These are phyloP conservation scores for Lapara coniferarum DNA, from an alignment of 2,888 invertebrate genomes.

Conservation along the genomic window DNA sequence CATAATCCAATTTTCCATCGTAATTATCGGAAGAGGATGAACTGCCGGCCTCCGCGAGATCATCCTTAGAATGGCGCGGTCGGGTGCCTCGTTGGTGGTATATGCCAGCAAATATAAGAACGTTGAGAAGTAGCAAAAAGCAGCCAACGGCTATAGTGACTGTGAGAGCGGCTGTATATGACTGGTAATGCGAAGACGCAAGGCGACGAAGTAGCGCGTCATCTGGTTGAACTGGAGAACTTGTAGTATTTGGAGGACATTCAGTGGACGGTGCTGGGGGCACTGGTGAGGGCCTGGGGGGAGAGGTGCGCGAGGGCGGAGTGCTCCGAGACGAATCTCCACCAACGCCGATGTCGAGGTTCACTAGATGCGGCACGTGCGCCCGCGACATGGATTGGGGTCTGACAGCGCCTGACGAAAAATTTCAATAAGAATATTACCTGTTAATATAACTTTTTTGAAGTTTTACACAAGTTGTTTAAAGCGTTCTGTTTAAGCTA, in stretches of 20 bases:
- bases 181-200: slow-evolving; percentile 93
- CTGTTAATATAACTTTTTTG: too few species aligned
- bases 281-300: slow-evolving; percentile 66
- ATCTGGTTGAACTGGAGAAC: slow-evolving; percentile 78
- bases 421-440: not conserved
- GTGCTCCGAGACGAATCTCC: slow-evolving; percentile 59
- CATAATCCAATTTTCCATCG: slow-evolving; percentile 83
- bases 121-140: slow-evolving; percentile 90
- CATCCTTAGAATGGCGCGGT: slow-evolving; percentile 90
- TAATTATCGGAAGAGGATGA: slow-evolving; percentile 87
- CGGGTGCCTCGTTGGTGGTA: slow-evolving; percentile 91
- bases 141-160: slow-evolving; percentile 95
- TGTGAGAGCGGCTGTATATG: slow-evolving; percentile 93
- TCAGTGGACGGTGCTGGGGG: slow-evolving; percentile 86
- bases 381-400: slow-evolving; percentile 88
- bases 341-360: slow-evolving; percentile 61
- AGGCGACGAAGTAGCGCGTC: slow-evolving; percentile 89
- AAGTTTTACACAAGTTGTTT: too few species aligned
- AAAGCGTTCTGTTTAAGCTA: too few species aligned
- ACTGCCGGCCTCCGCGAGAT: slow-evolving; percentile 88
- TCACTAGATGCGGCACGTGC: slow-evolving; percentile 83
- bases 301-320: slow-evolving; percentile 74
- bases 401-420: slow-evolving; percentile 87
- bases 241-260: slow-evolving; percentile 86
- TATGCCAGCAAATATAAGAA: slow-evolving; percentile 94